phyloP scores from a whole-genome alignment of 1,140 invertebrate genomes.

The Drepana arcuata region DNA sequence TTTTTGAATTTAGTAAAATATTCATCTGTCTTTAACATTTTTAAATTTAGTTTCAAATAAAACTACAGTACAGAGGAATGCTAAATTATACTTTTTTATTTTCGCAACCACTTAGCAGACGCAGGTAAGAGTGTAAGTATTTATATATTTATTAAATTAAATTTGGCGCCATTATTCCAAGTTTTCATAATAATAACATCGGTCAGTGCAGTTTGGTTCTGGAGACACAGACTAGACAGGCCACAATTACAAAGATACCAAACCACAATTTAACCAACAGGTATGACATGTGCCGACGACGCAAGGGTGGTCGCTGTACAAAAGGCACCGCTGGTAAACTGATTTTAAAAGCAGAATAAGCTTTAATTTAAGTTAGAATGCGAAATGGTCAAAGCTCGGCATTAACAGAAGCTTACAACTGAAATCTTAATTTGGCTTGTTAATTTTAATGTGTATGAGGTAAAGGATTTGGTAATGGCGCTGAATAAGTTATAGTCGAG shows the following conservation, averaged over 20 bases:
- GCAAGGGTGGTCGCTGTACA: slow-evolving; percentile 94
- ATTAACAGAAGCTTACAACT: slow-evolving; percentile 60
- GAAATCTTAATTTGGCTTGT: slow-evolving; percentile 53
- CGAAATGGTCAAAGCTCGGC: slow-evolving; percentile 42
- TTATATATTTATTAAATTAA: slow-evolving; percentile 11
- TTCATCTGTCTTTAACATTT: too few relatives aligned
- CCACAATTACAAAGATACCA: slow-evolving; percentile 24
- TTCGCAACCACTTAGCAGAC: slow-evolving; percentile 3
- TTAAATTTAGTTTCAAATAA: too few relatives aligned
- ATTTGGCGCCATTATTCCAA: slow-evolving; percentile 56
- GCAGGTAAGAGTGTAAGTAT: slow-evolving; percentile 32
- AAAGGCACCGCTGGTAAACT: slow-evolving; percentile 95
- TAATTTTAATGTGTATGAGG: slow-evolving; percentile 58
- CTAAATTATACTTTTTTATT: slow-evolving; percentile 5
- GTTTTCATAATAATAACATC: too few relatives aligned
- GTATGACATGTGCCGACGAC: slow-evolving; percentile 96
- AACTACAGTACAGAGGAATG: too few relatives aligned
- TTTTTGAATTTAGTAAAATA: too few relatives aligned
- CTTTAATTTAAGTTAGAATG: slow-evolving; percentile 33
- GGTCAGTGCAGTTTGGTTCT: too few relatives aligned
- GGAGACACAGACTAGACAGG: too few relatives aligned
- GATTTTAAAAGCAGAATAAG: slow-evolving; percentile 40
- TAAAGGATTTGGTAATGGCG: slow-evolving; percentile 69
- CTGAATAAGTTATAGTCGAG: slow-evolving; percentile 42
- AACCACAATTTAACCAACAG: slow-evolving; percentile 76